These are phyloP conservation scores for Sisyra terminalis DNA, from an alignment of 2,888 invertebrate species.

Conservation along the genomic window DNA sequence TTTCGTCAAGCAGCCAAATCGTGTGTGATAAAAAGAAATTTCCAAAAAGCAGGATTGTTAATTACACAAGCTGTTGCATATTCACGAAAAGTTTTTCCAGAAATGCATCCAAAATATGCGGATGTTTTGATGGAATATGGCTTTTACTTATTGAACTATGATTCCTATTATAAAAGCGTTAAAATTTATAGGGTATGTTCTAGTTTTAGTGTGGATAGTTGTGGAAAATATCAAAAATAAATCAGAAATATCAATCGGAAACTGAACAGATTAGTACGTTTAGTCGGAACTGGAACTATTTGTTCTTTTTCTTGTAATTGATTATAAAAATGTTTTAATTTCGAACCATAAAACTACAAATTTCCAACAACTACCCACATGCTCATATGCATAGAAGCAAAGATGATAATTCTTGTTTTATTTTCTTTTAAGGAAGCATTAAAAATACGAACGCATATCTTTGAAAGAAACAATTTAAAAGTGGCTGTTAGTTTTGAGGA, in stretches of 20 bases:
- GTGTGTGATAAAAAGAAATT: constrained; percentile 78
- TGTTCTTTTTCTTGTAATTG: too few species aligned
- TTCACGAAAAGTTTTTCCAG: constrained; percentile 43
- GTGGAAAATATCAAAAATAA: not conserved
- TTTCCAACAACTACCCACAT: too few species aligned
- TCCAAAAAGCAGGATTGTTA: constrained; percentile 62
- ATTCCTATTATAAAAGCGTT: constrained; percentile 72
- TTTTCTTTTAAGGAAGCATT: constrained; percentile 41
- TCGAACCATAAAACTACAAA: too few species aligned
- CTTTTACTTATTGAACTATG: constrained; percentile 78
- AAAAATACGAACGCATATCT: constrained; percentile 54
- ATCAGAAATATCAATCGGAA: not conserved
- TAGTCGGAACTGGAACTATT: too few species aligned
- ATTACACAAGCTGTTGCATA: constrained; percentile 67
- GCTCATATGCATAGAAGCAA: too few species aligned
- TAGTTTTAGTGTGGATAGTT: not conserved
- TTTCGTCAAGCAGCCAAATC: constrained; percentile 75
- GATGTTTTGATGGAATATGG: constrained; percentile 79
- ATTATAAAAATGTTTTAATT: too few species aligned
- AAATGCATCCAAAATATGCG: constrained; percentile 64
- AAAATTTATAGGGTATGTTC: constrained; percentile 53
- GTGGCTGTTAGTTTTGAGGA: constrained; percentile 86
- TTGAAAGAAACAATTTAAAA: constrained; percentile 70
- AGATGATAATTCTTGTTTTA: too few species aligned
- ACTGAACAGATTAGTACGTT: not conserved